Evolutionary conservation across 2,888 invertebrate species (phyloP).

Genomic region (Erannis defoliaria): DNA sequence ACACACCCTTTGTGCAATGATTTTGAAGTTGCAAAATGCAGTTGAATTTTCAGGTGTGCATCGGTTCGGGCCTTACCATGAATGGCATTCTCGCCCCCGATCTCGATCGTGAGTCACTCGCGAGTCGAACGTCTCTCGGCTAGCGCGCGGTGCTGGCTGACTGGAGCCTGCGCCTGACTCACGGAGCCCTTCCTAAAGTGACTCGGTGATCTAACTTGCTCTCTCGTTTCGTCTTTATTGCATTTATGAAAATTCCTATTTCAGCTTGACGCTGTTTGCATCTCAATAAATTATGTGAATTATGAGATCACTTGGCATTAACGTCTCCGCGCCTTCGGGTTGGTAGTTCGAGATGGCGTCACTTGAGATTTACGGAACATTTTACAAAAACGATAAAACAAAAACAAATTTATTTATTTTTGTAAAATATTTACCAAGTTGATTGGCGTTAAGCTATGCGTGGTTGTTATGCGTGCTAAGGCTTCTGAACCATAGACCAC

Average conservation of each 20-base stretch:
- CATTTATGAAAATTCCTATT: conserved; percentile 31
- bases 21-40: neutral
- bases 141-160: neutral
- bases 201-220: conserved; percentile 54
- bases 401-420: no score
- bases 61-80: conserved; percentile 43
- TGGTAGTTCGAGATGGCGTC: conserved; percentile 4
- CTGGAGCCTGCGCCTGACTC: conserved; percentile 42
- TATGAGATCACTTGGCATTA: conserved; percentile 20
- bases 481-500: no score
- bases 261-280: conserved; percentile 9
- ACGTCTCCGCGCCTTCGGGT: neutral
- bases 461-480: no score
- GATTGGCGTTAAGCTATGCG: neutral
- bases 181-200: conserved; percentile 47
- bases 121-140: conserved; percentile 33
- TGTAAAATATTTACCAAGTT: neutral
- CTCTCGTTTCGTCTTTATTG: conserved; percentile 28
- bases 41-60: conserved; percentile 21
- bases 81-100: conserved; percentile 43
- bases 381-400: neutral
- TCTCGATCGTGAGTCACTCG: conserved; percentile 49
- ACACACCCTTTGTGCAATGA: neutral
- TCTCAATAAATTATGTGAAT: conserved; percentile 20
- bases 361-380: conserved; percentile 1